phyloP scores from a whole-genome alignment of 2,113 vertebrate genomes.

The Loxodonta africana region DNA sequence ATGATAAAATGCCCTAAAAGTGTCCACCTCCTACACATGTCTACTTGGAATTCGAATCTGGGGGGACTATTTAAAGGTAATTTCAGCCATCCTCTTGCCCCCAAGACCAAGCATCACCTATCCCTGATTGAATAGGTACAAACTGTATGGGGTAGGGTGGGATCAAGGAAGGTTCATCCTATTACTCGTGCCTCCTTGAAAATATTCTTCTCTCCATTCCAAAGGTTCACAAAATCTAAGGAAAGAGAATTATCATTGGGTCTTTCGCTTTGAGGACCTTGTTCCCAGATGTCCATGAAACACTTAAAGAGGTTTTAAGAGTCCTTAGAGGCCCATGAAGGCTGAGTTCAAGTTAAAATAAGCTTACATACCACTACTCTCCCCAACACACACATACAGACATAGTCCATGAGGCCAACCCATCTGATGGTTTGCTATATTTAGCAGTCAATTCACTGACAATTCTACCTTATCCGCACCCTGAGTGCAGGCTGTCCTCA shows the following conservation, averaged over 20 bases:
- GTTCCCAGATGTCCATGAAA: not conserved
- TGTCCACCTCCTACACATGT: not conserved
- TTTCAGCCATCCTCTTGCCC: not conserved
- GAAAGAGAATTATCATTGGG: not conserved
- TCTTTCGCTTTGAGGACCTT: not conserved
- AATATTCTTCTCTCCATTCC: not conserved
- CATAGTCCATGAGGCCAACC: not conserved
- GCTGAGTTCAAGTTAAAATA: slow-evolving; percentile 27
- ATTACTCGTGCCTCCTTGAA: not conserved
- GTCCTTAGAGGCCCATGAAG: not conserved
- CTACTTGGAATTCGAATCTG: not conserved
- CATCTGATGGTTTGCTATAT: not conserved
- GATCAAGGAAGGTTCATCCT: not conserved
- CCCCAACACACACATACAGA: not conserved
- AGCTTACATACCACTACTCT: not conserved
- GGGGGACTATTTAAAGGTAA: not conserved
- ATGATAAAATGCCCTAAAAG: not conserved
- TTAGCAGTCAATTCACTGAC: not conserved
- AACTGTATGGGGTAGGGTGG: not conserved
- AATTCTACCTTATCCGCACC: not conserved
- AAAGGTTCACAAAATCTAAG: not conserved
- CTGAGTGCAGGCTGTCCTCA: not conserved
- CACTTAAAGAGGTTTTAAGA: not conserved
- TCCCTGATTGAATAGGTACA: not conserved
- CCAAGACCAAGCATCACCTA: not conserved